A percentile compares a stretch with the other conserved stretches of the same genome.
These are phyloP conservation scores for Drosophila tristis DNA, from an alignment of 1,140 invertebrate species.

Conservation along the genomic window DNA sequence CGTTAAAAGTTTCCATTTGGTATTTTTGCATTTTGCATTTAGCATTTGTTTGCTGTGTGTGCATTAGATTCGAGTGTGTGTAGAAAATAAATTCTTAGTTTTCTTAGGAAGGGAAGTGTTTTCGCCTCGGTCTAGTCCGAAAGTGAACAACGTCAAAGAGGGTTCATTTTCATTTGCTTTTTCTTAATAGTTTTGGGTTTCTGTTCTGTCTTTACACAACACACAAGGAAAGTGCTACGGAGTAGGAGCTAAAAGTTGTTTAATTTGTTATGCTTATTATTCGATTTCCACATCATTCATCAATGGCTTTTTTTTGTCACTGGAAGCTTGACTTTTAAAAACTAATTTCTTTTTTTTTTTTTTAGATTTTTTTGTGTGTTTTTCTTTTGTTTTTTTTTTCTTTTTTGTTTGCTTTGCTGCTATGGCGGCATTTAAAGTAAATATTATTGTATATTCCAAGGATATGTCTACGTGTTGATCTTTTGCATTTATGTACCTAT, in stretches of 20 bases:
- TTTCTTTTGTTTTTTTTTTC: constrained; percentile 33
- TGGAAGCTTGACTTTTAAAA: constrained; percentile 79
- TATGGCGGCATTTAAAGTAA: constrained; percentile 79
- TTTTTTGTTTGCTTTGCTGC: constrained; percentile 54
- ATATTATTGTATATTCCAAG: constrained; percentile 84
- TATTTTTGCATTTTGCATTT: constrained; percentile 6
- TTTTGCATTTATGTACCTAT: constrained; percentile 63
- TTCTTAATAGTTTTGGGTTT: constrained; percentile 25
- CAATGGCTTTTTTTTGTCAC: constrained; percentile 70
- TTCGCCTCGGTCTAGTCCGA: constrained; percentile 57
- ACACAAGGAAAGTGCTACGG: constrained; percentile 77
- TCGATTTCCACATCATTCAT: constrained; percentile 64
- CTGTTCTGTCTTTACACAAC: constrained; percentile 63
- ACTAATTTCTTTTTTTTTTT: constrained; percentile 59
- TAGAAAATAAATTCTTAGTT: constrained; percentile 76
- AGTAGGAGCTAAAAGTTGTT: constrained; percentile 75
- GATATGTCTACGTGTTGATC: constrained; percentile 84
- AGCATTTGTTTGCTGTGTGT: constrained; percentile 38
- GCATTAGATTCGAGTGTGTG: constrained; percentile 63
- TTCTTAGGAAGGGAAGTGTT: constrained; percentile 61
- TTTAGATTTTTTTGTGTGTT: constrained; percentile 32
- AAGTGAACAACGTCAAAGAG: constrained; percentile 70
- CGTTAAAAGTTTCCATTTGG: constrained; percentile 45
- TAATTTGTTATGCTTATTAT: constrained; percentile 78
- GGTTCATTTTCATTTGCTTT: constrained; percentile 25